Conservation (phyloP, 2,797 vertebrate genomes). For the Orestias chungarensis region DNA sequence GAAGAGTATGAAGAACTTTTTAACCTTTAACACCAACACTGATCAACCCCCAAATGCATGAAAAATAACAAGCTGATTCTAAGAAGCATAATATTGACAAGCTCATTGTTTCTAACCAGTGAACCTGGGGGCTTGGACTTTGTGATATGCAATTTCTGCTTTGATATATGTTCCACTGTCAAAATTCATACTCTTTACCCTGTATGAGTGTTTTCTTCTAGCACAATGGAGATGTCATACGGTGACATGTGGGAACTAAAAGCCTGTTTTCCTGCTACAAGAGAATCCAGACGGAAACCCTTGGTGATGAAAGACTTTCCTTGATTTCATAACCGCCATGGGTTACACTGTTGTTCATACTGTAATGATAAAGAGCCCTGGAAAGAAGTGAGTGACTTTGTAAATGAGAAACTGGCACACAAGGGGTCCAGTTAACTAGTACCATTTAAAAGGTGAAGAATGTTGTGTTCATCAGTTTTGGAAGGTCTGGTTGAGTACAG, state of each 20-base stretch:
- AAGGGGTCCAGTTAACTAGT: constrained; percentile 69
- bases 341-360: constrained; percentile 51
- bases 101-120: constrained; percentile 56
- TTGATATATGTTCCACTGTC: constrained; percentile 72
- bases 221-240: constrained; percentile 71
- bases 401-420: constrained; percentile 73
- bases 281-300: constrained; percentile 66
- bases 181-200: constrained; percentile 58
- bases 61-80: constrained; percentile 30
- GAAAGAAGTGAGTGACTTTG: constrained; percentile 69
- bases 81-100: constrained; percentile 29
- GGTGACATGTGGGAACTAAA: constrained; percentile 60
- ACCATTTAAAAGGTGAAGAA: constrained; percentile 66
- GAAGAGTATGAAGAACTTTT: constrained; percentile 3
- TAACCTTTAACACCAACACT: constrained; percentile 54
- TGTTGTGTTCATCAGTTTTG: constrained; percentile 50
- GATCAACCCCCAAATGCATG: constrained; percentile 31
- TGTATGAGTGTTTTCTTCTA: constrained; percentile 54
- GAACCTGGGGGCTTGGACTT: constrained; percentile 32
- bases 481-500: constrained; percentile 54
- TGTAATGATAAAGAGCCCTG: constrained; percentile 64
- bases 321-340: constrained; percentile 43
- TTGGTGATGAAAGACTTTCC: constrained; percentile 52
- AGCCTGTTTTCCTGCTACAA: constrained; percentile 45
- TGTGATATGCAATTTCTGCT: constrained; percentile 57